Evolutionary conservation across 1,140 invertebrate genomes (phyloP).

Genomic region (Anoplolepis gracilipes): DNA sequence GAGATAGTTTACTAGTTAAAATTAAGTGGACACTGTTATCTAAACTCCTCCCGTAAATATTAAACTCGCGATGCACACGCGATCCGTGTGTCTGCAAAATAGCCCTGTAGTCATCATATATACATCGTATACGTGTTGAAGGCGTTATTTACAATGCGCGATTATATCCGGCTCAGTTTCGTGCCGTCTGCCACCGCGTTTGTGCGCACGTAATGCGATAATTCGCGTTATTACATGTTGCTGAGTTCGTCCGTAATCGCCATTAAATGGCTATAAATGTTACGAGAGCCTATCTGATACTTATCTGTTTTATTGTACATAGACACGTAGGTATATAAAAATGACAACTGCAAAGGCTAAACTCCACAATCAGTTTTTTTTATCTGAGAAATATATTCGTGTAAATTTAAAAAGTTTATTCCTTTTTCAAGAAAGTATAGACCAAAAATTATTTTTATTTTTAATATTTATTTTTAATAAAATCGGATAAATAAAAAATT

Average conservation of each 20-base stretch:
- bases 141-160: slow-evolving; percentile 50
- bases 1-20: not conserved
- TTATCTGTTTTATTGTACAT: slow-evolving; percentile 21
- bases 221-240: slow-evolving; percentile 30
- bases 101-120: not conserved
- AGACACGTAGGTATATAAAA: not conserved
- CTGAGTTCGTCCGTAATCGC: slow-evolving; percentile 26
- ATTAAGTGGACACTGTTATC: slow-evolving; percentile 35
- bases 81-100: slow-evolving; percentile 38
- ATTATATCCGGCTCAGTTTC: slow-evolving; percentile 17
- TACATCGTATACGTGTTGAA: slow-evolving; percentile 25
- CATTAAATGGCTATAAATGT: slow-evolving; percentile 37
- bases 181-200: slow-evolving; percentile 29
- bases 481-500: not conserved
- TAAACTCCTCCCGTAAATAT: not conserved
- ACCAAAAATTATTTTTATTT: too few species aligned
- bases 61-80: slow-evolving; percentile 43
- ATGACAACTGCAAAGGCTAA: not conserved
- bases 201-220: slow-evolving; percentile 39
- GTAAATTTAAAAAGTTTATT: not conserved
- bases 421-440: not conserved
- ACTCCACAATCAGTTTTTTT: not conserved
- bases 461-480: too few species aligned
- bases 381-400: not conserved
- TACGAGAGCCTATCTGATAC: not conserved